These are phyloP conservation scores for Mnemiopsis leidyi DNA, from an alignment of 37 sponge, comb jelly and placozoan genomes.

Conservation along the genomic window DNA sequence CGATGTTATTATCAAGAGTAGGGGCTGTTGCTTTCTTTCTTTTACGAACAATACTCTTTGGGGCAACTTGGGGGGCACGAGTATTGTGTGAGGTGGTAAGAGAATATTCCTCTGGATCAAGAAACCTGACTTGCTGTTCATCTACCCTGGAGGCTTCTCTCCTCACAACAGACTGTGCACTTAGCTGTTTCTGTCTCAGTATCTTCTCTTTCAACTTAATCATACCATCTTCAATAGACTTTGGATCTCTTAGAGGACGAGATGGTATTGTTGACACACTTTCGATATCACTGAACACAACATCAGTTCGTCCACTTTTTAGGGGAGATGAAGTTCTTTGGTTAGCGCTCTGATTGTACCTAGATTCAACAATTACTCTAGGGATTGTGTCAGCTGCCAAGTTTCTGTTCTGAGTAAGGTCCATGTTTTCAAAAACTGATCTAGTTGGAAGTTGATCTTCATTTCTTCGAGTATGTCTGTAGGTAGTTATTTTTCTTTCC, in stretches of 20 bases:
- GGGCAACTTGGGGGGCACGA: background rate
- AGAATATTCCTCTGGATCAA: slow-evolving; percentile 29
- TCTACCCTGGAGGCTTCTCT: background rate
- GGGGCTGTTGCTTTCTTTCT: slow-evolving; percentile 63
- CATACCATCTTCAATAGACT: slow-evolving; percentile 37
- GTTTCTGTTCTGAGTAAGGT: background rate
- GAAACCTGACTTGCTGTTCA: slow-evolving; percentile 38
- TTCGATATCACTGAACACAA: slow-evolving; percentile 30
- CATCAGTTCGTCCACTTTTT: background rate
- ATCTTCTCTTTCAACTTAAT: slow-evolving; percentile 48
- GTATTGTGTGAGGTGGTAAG: background rate
- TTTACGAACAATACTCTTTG: background rate
- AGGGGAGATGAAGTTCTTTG: slow-evolving; percentile 43
- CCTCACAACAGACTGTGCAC: background rate
- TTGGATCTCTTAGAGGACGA: background rate
- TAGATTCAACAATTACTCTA: slow-evolving; percentile 7
- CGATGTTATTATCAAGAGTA: background rate
- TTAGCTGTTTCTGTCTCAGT: background rate
- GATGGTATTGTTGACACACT: slow-evolving; percentile 47
- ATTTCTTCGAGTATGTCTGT: slow-evolving; percentile 8
- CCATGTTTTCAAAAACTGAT: slow-evolving; percentile 11
- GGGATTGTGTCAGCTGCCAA: slow-evolving; percentile 44
- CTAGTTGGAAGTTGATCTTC: background rate
- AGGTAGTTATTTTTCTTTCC: slow-evolving; percentile 44
- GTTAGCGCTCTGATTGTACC: background rate